Evolutionary conservation across 92 coral and sea anemone species (phyloP), one percentile per base, ranked within the genome.

Genomic region (Plumapathes pennacea): DNA sequence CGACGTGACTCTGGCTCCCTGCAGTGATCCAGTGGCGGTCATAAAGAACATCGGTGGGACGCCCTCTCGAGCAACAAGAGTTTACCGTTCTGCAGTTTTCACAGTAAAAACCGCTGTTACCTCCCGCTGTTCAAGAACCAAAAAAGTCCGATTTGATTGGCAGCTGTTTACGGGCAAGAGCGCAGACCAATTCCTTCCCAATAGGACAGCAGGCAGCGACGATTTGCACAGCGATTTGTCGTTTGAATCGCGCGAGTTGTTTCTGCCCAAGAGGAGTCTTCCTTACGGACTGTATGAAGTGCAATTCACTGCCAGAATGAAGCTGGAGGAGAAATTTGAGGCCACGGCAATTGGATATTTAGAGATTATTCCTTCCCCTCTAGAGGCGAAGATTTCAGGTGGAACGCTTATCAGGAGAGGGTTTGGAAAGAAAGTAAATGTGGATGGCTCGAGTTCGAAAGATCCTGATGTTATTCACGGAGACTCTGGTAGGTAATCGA

Each of bases 351-450:
- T 19, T 3, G 84, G 80, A 15, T 77, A 70, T 51, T 24, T 77
- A 10, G 46, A 46, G 50, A 53, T 77, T 60, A 59, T 58, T 39
- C 71, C 80, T 17, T 70, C 84, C 2, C 72, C 52, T 1, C 69
- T 77, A 32, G 22, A 40, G 9, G 84, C 84, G 9, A 69, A 32
- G 46, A 50, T 77, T 25, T 54, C 67, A 10, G 84, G 84, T 13
- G 84, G 79, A 2, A 60, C 53, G 28, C 54, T 62, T 33, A 32
- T 77, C 4, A 62, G 79, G 27, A 72, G 79, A 42, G 84, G 80
- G 28, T 60, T 69, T 77, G 84, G 84, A 23, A 62, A 36, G 30
- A 45, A 50, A 12, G n/a, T 69, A 18, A 46, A 22, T 23, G 18
- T 77, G 10, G 48, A 77, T 44, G 84, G 62, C 14, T 60, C 84